Percentiles rank a stretch among this genome's conserved stretches.
phyloP scores from a whole-genome alignment of 2,888 invertebrate species.

The Odontocerum albicorne region DNA sequence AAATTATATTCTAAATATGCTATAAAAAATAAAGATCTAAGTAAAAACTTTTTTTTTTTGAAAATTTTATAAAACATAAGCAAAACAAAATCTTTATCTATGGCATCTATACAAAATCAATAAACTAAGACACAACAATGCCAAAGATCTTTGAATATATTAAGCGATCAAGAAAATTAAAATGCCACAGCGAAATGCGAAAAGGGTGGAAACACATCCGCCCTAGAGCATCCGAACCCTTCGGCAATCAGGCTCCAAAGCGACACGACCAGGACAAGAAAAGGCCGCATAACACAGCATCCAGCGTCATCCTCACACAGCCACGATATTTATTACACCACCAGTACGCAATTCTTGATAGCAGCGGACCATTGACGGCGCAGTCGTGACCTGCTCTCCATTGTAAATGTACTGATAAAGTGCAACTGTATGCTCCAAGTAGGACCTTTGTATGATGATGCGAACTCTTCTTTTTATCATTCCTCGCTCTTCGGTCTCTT shows the following conservation, averaged over 20 bases:
- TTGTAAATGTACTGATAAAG: slow-evolving; percentile 27
- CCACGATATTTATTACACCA: slow-evolving; percentile 25
- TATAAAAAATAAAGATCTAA: too few relatives aligned
- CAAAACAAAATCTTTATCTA: too few relatives aligned
- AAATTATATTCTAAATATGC: too few relatives aligned
- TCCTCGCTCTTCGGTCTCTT: background rate
- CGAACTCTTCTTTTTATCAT: background rate
- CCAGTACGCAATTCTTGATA: slow-evolving; percentile 19
- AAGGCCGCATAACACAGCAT: slow-evolving; percentile 2
- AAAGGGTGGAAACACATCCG: background rate
- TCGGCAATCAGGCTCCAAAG: background rate
- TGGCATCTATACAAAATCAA: too few relatives aligned
- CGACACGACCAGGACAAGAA: background rate
- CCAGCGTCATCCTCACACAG: background rate
- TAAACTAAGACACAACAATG: too few relatives aligned
- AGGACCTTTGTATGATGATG: background rate
- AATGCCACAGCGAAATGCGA: too few relatives aligned
- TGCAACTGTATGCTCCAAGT: slow-evolving; percentile 20
- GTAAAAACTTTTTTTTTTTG: too few relatives aligned
- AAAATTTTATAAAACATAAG: too few relatives aligned
- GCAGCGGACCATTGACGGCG: slow-evolving; percentile 17
- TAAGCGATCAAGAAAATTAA: background rate
- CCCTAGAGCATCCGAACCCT: background rate
- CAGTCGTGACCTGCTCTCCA: slow-evolving; percentile 33
- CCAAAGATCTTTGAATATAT: too few relatives aligned